phyloP scores from a whole-genome alignment of 2,797 vertebrate species.

The Amblyraja radiata region DNA sequence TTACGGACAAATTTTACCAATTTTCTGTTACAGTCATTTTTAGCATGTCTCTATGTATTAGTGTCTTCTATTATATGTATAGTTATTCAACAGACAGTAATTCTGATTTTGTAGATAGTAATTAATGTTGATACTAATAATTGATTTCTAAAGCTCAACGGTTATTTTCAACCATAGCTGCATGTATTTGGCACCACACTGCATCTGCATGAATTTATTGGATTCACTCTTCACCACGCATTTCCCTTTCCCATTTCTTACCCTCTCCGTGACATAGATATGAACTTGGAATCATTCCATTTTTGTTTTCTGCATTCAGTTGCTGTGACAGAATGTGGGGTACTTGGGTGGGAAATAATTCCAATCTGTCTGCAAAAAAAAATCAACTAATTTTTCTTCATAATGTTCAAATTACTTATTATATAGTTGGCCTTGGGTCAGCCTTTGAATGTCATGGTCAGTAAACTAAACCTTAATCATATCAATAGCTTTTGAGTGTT shows the following conservation, averaged over 20 bases:
- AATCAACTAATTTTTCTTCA: constrained; percentile 55
- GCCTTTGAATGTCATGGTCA: constrained; percentile 61
- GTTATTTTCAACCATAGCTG: neutral
- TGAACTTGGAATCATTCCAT: too few relatives aligned
- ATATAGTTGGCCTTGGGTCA: constrained; percentile 61
- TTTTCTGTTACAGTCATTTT: neutral
- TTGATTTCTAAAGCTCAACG: neutral
- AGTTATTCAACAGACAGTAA: neutral
- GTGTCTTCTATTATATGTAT: neutral
- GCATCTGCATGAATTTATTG: constrained; percentile 28
- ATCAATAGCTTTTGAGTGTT: neutral
- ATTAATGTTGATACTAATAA: neutral
- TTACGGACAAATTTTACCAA: neutral
- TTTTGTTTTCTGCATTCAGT: neutral
- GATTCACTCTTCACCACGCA: neutral
- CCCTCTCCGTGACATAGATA: neutral
- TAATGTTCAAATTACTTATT: constrained; percentile 49
- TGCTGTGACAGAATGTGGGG: constrained; percentile 39
- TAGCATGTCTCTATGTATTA: neutral
- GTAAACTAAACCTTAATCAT: constrained; percentile 45
- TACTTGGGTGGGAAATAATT: neutral
- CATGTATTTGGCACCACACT: constrained; percentile 22
- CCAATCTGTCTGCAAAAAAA: constrained; percentile 29
- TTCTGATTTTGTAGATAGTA: neutral
- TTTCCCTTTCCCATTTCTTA: neutral